Conservation (phyloP, 2,888 invertebrate genomes). For the Strigamia maritima region DNA sequence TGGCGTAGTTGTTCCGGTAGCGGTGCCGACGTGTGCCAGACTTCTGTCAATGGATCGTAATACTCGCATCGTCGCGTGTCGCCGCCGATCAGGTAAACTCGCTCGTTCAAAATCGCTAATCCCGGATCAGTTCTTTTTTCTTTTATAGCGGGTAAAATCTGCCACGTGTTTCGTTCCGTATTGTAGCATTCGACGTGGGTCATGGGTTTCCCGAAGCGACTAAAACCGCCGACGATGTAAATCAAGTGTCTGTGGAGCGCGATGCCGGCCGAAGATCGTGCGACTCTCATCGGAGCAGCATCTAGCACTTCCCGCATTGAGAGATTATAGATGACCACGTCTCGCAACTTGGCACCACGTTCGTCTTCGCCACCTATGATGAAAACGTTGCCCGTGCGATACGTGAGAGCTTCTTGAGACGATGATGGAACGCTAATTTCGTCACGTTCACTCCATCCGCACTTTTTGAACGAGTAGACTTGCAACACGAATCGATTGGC, state of each 20-base stretch:
- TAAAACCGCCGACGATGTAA: slow-evolving; percentile 8
- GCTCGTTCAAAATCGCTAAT: not conserved
- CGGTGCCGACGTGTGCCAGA: not conserved
- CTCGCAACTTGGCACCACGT: not conserved
- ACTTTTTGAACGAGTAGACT: not conserved
- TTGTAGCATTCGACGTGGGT: slow-evolving; percentile 32
- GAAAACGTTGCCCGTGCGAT: not conserved
- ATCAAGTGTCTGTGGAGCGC: not conserved
- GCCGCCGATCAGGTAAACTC: slow-evolving; percentile 28
- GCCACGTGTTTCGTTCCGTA: not conserved
- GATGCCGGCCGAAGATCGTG: not conserved
- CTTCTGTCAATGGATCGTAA: not conserved
- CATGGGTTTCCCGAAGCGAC: slow-evolving; percentile 20
- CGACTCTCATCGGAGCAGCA: not conserved
- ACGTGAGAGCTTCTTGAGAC: not conserved
- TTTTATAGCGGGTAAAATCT: slow-evolving; percentile 6
- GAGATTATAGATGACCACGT: not conserved
- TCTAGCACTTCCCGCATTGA: not conserved
- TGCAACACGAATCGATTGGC: slow-evolving; percentile 21
- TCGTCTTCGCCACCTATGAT: slow-evolving; percentile 15
- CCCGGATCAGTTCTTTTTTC: slow-evolving; percentile 18
- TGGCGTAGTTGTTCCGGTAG: slow-evolving; percentile 8
- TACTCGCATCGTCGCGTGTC: slow-evolving; percentile 28
- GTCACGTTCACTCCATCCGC: not conserved
- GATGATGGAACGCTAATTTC: not conserved